Base-by-base conservation (phyloP, 2,797 vertebrate genomes). In the Danio albolineatus region DNA sequence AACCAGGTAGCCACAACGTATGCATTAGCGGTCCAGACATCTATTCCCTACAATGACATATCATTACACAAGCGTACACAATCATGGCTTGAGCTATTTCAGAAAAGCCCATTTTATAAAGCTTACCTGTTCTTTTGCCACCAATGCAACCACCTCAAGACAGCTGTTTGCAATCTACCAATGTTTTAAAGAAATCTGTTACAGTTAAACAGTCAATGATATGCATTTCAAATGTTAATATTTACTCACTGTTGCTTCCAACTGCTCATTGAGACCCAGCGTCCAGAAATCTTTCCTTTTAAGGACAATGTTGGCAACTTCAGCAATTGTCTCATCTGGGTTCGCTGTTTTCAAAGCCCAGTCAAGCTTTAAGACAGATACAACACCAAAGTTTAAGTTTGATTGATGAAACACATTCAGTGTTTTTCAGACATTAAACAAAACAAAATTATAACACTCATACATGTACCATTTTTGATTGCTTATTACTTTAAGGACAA, bases 21-120 rank as follows among this genome's bases (percentile, higher is more conserved):
- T 12, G 51, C 14, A 48, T 73, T 41, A 21, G 17, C 39, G 21
- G 21, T 44, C 53, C 12, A 57, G 17, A 73, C 54, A 28, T 73
- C 71, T 10, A 57, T 46, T 73, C 71, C 71, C 71, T 60, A 44
- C 13, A 59, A 53, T 44, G 43, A 44, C 38, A 41, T 17, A 56
- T 10, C 7, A 21, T 43, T 43, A 1, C 3, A 59, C 44, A 39
- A 19, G 12, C 44, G 41, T 65, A 10, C 17, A 43, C 41, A 61
- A 61, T 4, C 17, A 43, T 43, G 10, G 10, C 17, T 44, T 16
- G 0, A 17, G 41, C 10, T 44, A 12, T 17, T 39, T 62, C 28
- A 62, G 60, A 64, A 39, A 10, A 43, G 62, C 41, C 19, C 16
- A 39, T 65, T 46, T 65, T 65, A 4, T 14, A 65, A 44, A 19